Percentiles rank a stretch among this genome's conserved stretches.
These are phyloP conservation scores for Isoperla grammatica DNA, from an alignment of 2,888 invertebrate genomes.

Conservation along the genomic window DNA sequence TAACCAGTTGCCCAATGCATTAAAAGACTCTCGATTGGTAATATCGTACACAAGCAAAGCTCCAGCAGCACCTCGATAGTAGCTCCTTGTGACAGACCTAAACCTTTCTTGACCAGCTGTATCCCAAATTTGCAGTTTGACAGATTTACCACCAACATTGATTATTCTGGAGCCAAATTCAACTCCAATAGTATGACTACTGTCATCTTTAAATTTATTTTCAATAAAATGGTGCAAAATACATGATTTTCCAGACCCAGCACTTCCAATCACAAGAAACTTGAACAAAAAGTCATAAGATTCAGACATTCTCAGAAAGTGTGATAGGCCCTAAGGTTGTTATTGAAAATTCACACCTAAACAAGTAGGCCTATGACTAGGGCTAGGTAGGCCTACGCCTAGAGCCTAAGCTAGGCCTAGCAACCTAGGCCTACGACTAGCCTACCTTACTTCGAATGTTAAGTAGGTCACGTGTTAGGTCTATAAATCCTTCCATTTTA, in stretches of 20 bases:
- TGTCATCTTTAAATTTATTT: slow-evolving; percentile 78
- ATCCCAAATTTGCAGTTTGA: slow-evolving; percentile 77
- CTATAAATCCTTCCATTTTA: too few species aligned
- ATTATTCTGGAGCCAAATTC: slow-evolving; percentile 84
- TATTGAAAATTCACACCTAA: too few species aligned
- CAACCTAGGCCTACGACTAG: too few species aligned
- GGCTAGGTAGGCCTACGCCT: too few species aligned
- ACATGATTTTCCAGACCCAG: slow-evolving; percentile 78
- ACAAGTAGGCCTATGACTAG: too few species aligned
- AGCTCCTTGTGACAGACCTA: slow-evolving; percentile 65
- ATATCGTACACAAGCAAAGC: slow-evolving; percentile 48
- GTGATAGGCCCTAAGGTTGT: neutral
- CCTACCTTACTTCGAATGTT: too few species aligned
- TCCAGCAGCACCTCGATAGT: slow-evolving; percentile 58
- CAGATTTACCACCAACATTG: slow-evolving; percentile 74
- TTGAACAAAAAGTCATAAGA: slow-evolving; percentile 69
- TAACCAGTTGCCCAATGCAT: slow-evolving; percentile 52
- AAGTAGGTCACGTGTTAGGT: too few species aligned
- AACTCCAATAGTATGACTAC: slow-evolving; percentile 79
- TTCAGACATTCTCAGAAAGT: slow-evolving; percentile 6
- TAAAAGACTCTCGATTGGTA: slow-evolving; percentile 48
- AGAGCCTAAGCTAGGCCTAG: too few species aligned
- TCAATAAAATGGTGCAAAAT: slow-evolving; percentile 79
- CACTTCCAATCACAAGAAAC: slow-evolving; percentile 79
- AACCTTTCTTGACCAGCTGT: slow-evolving; percentile 51